These are phyloP conservation scores for Cheilosia variabilis DNA, from an alignment of 2,888 invertebrate species.

Conservation along the genomic window DNA sequence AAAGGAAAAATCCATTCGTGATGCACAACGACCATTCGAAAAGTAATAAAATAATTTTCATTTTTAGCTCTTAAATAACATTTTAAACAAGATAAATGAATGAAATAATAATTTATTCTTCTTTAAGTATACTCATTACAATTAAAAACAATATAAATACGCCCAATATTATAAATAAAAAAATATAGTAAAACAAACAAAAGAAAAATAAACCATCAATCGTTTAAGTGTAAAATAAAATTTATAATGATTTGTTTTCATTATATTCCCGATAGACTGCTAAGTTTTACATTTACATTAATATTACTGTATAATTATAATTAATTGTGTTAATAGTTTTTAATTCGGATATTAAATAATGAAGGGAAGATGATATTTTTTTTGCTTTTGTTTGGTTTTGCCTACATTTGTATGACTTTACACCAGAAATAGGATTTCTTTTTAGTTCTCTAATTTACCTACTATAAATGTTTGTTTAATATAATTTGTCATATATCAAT, in stretches of 20 bases:
- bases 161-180: constrained; percentile 60
- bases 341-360: constrained; percentile 51
- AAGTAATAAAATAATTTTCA: constrained; percentile 31
- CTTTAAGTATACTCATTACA: constrained; percentile 72
- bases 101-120: constrained; percentile 71
- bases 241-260: constrained; percentile 49
- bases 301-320: constrained; percentile 40
- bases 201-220: constrained; percentile 45
- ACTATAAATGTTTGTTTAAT: constrained; percentile 16
- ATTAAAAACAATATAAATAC: constrained; percentile 74
- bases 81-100: constrained; percentile 47
- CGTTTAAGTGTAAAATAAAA: constrained; percentile 71
- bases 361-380: constrained; percentile 46
- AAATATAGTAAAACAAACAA: constrained; percentile 57
- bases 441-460: constrained; percentile 12
- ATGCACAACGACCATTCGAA: constrained; percentile 70
- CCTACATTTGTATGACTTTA: constrained; percentile 7
- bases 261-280: constrained; percentile 70
- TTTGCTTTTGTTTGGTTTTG: constrained; percentile 34
- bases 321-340: constrained; percentile 73
- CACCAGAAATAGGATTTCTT: constrained; percentile 29
- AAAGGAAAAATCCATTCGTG: constrained; percentile 42
- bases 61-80: constrained; percentile 49
- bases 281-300: constrained; percentile 60
- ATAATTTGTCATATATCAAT: constrained; percentile 56